These are phyloP conservation scores for Caenorhabditis zanzibari DNA, from an alignment of 2,888 invertebrate genomes.

Conservation along the genomic window DNA sequence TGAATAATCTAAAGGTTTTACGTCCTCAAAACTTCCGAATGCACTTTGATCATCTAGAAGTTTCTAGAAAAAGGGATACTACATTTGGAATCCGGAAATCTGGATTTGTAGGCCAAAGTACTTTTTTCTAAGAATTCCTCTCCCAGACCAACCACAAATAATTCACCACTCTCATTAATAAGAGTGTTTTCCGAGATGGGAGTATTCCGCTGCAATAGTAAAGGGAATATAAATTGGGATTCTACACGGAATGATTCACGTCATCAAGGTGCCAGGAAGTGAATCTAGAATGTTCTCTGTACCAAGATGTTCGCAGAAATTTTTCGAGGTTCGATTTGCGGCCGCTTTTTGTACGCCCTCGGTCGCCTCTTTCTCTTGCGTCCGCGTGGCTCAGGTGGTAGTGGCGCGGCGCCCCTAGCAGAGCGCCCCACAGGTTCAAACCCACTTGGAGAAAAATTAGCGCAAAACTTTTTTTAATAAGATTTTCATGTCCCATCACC, in stretches of 20 bases:
- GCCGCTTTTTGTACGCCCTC: no score
- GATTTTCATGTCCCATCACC: no score
- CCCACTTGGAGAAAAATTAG: no score
- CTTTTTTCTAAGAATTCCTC: slow-evolving; percentile 3
- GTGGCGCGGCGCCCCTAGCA: no score
- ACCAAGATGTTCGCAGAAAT: no score
- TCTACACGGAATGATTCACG: slow-evolving; percentile 33
- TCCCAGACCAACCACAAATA: neutral
- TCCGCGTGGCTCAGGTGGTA: no score
- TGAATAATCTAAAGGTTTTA: slow-evolving; percentile 34
- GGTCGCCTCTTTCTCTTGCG: no score
- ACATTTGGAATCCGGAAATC: neutral
- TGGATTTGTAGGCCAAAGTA: neutral
- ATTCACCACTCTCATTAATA: slow-evolving; percentile 53
- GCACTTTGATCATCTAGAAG: slow-evolving; percentile 24
- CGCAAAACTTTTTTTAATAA: no score
- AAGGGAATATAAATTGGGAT: slow-evolving; percentile 26
- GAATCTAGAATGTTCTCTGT: no score
- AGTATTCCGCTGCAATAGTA: slow-evolving; percentile 23
- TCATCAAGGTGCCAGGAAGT: slow-evolving; percentile 6
- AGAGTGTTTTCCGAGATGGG: slow-evolving; percentile 45
- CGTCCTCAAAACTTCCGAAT: neutral
- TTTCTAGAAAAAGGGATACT: neutral
- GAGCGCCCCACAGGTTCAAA: no score
- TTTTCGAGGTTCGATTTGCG: no score